Percentiles rank a stretch among this genome's conserved stretches.
phyloP scores from a whole-genome alignment of 2,113 vertebrate genomes.

The Ceyx melanurus region DNA sequence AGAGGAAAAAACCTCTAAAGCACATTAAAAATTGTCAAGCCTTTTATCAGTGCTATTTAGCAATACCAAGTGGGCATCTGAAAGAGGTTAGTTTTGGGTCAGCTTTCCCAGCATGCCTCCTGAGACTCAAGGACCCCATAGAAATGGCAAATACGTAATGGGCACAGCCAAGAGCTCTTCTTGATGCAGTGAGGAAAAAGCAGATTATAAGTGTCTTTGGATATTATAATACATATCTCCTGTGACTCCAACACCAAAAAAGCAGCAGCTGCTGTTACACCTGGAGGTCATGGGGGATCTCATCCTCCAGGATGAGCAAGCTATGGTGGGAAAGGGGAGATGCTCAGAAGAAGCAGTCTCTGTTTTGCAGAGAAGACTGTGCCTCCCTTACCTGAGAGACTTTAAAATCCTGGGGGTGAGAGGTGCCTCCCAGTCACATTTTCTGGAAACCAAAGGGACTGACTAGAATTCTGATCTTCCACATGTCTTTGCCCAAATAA shows the following conservation, averaged over 20 bases:
- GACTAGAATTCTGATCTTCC: neutral
- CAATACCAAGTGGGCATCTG: neutral
- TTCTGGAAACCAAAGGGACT: neutral
- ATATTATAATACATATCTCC: neutral
- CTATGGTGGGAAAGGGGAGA: neutral
- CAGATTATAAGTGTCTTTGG: neutral
- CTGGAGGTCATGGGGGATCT: neutral
- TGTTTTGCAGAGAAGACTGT: neutral
- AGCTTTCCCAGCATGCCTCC: neutral
- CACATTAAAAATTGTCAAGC: neutral
- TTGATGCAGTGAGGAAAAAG: neutral
- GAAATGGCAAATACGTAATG: neutral
- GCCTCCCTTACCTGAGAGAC: neutral
- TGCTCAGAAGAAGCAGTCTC: neutral
- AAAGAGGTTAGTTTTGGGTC: neutral
- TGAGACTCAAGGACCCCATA: neutral
- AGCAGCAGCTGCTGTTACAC: neutral
- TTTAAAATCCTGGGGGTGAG: neutral
- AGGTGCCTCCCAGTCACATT: fast-evolving
- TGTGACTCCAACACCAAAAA: neutral
- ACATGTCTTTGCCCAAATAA: neutral
- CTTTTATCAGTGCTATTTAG: neutral
- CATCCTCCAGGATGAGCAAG: neutral
- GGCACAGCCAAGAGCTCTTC: neutral
- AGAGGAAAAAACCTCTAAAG: neutral